Base-by-base conservation (phyloP, 2,888 invertebrate species). In the Tethea ocularis region DNA sequence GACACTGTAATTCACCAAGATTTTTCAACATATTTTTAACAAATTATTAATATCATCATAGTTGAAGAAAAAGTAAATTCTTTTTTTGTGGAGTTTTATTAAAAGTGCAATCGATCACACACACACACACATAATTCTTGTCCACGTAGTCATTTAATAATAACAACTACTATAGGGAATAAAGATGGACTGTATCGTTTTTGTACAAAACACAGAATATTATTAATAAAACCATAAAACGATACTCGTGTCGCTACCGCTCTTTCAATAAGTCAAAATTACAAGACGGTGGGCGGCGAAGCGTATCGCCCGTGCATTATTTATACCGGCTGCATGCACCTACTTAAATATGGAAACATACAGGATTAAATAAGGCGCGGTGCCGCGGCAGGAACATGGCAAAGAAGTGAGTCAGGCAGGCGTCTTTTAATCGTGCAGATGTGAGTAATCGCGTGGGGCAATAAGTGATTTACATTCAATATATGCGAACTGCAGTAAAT, bases 201-300 rank as follows among this genome's bases (percentile, higher is more conserved):
- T n/a, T 63, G 46, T 59, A 57, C 33, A 65, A 64, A 64, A 62
- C 59, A 57, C 65, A 66, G 63, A 69, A 66, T 63, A 61, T 33
- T 33, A 33, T 33, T 33, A 33, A 33, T 61, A 52, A 65, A 68
- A 69, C 69, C 68, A 58, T 62, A 68, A 67, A 67, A 62, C 73
- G 69, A 33, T 46, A 61, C 69, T 75, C 70, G 61, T 69, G 64
- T 58, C 62, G 63, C 60, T 68, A 68, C 67, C 64, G 72, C 73
- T 65, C 71, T 74, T 77, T 73, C 81, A 84, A 87, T 88, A 87
- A 86, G 84, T 90, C 89, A 88, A 88, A 87, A 86, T 84, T 79
- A 87, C 82, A 82, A 79, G 84, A 73, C 74, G 65, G 71, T 69
- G 69, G 77, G 86, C 87, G 83, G 80, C 75, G 82, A 70, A 80